Base-by-base conservation (phyloP, 2,888 invertebrate species). In the Glaucopsyche alexis region DNA sequence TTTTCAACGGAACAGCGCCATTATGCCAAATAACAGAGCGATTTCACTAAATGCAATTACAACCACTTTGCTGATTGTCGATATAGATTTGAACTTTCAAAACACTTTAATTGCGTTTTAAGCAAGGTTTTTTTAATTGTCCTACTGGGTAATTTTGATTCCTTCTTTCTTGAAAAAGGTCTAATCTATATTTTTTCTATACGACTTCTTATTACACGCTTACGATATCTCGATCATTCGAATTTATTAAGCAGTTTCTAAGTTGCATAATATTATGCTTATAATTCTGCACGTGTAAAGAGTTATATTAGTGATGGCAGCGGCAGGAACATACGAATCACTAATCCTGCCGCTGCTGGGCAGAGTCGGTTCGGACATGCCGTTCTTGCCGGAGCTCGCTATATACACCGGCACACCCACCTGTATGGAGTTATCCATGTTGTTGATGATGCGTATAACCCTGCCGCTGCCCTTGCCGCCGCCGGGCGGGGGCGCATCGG, bases 381-480 rank as follows among this genome's bases (percentile, higher is more conserved):
- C 29, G 29, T 29, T 29, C 29, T 5, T 14, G 49, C 49, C 1
- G 16, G 9, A 55, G 16, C 55, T 9, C 11, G 19, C 7, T 19
- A 19, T 19, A 1, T 52, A 55, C 38, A 29, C 29, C 29, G 29
- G 29, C 29, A 49, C 9, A 81, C 81, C 87, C 87, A 97, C 97
- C 95, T 97, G 97, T 81, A 97, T 96, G 55, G 97, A 96, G 86
- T 98, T 97, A 88, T 98, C 97, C 94, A 96, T 95, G 87, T 98
- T 98, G 89, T 98, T 98, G 84, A 98, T 97, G 84, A 99, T 97
- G 80, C 98, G 94, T 85, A 99, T 98, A 80, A 98, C 96, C 80
- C 97, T 94, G 71, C 97, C 96, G 75, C 97, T 96, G 80, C 96
- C 96, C 82, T 97, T 97, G 84, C 95, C 94, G 76, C 82, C 81